Conservation (phyloP, 1,140 invertebrate species). For the Brachionus calyciflorus region DNA sequence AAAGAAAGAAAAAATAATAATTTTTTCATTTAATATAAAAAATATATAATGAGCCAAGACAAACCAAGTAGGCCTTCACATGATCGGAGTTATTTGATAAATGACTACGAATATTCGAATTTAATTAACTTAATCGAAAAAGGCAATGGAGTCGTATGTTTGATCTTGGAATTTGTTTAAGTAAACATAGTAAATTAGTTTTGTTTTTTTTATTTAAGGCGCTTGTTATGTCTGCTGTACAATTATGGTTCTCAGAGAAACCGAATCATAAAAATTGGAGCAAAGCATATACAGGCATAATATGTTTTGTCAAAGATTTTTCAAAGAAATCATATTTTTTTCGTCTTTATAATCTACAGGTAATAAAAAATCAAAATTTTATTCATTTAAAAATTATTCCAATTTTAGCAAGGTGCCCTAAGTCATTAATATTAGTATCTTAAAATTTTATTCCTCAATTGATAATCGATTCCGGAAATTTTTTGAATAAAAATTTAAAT, state of each 20-base stretch:
- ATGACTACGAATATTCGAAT: not conserved
- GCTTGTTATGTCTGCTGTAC: conserved; percentile 6
- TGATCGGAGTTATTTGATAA: conserved; percentile 5
- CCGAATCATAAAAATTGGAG: conserved; percentile 33
- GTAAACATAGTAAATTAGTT: not conserved
- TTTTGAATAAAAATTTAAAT: too few species aligned
- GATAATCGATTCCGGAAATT: too few species aligned
- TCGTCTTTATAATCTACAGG: conserved; percentile 7
- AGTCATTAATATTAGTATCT: too few species aligned
- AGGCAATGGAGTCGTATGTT: not conserved
- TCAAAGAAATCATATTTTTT: conserved; percentile 41
- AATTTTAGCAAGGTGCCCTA: too few species aligned
- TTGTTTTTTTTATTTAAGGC: not conserved
- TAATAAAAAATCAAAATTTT: not conserved
- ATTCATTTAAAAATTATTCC: not conserved
- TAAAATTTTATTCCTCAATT: too few species aligned
- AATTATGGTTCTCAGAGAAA: conserved; percentile 38
- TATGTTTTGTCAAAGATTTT: conserved; percentile 44
- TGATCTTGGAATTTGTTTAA: not conserved
- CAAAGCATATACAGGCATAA: conserved; percentile 8
- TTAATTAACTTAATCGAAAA: not conserved
- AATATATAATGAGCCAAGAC: not conserved
- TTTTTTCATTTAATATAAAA: too few species aligned
- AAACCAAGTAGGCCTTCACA: conserved; percentile 16
- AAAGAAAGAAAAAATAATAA: too few species aligned